Conservation (phyloP, 2,888 invertebrate species). For the Macrosoma leucophasiata region DNA sequence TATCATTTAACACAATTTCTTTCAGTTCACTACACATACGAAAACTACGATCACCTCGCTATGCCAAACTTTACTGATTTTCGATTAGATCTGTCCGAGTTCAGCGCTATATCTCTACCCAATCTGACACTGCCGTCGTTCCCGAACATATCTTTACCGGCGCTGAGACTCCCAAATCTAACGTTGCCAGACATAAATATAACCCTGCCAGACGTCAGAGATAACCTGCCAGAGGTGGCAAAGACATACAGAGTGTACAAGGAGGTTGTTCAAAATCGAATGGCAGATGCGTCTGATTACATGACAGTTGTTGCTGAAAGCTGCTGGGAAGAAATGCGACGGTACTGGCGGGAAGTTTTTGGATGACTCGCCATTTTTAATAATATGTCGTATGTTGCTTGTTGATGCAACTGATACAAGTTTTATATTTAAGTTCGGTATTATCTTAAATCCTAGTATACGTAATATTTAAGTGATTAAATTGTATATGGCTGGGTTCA, state of each 20-base stretch:
- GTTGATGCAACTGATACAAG: not conserved
- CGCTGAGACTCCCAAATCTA: constrained; percentile 35
- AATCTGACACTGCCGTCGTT: constrained; percentile 33
- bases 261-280: constrained; percentile 63
- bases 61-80: constrained; percentile 68
- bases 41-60: constrained; percentile 58
- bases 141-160: constrained; percentile 45
- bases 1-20: constrained; percentile 35
- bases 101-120: constrained; percentile 40
- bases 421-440: too few relatives aligned
- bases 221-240: constrained; percentile 52
- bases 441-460: too few relatives aligned
- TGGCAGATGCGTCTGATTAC: constrained; percentile 70
- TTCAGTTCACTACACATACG: constrained; percentile 70
- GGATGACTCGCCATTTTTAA: constrained; percentile 45
- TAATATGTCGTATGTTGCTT: too few relatives aligned
- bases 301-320: constrained; percentile 69
- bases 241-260: constrained; percentile 61
- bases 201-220: constrained; percentile 43
- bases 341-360: constrained; percentile 53
- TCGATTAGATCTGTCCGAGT: constrained; percentile 54
- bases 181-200: constrained; percentile 32
- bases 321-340: constrained; percentile 62
- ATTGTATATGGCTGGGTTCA: too few relatives aligned
- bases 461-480: too few relatives aligned